A percentile compares a stretch with the other conserved stretches of the same genome.
Conservation (phyloP, 1,140 invertebrate species). For the Cherax quadricarinatus region DNA sequence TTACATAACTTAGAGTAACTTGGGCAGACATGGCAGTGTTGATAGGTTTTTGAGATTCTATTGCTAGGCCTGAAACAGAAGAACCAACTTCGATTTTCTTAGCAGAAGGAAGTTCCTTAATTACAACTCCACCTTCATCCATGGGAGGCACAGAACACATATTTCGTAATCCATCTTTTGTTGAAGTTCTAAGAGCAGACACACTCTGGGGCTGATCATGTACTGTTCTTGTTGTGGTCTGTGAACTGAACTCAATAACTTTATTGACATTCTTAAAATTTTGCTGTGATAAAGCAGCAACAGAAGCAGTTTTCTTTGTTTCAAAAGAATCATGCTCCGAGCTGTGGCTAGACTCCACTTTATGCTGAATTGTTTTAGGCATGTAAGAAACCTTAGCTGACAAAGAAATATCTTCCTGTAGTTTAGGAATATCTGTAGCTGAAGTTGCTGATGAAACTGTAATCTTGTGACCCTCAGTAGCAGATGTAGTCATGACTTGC, state of each 20-base stretch:
- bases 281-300: slow-evolving; percentile 7
- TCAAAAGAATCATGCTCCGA: slow-evolving; percentile 1
- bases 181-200: slow-evolving; percentile 1
- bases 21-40: slow-evolving; percentile 31
- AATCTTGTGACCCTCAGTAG: not conserved
- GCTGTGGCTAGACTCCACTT: slow-evolving; percentile 14
- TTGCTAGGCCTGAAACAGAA: slow-evolving; percentile 15
- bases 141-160: slow-evolving; percentile 60
- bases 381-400: not conserved
- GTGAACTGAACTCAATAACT: not conserved
- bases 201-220: not conserved
- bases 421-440: slow-evolving; percentile 6
- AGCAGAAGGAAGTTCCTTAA: slow-evolving; percentile 22
- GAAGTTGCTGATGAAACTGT: not conserved
- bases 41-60: slow-evolving; percentile 16
- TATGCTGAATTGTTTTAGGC: not conserved
- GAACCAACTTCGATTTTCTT: slow-evolving; percentile 38
- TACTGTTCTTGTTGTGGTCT: slow-evolving; percentile 19
- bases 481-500: slow-evolving; percentile 11
- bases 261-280: slow-evolving; percentile 28
- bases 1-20: slow-evolving; percentile 4
- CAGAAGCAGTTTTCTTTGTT: not conserved
- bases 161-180: slow-evolving; percentile 51
- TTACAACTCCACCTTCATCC: slow-evolving; percentile 50
- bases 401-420: not conserved